A percentile compares a stretch with the other conserved stretches of the same genome.
phyloP scores from a whole-genome alignment of 1,140 invertebrate genomes.

The Heterodera schachtii region DNA sequence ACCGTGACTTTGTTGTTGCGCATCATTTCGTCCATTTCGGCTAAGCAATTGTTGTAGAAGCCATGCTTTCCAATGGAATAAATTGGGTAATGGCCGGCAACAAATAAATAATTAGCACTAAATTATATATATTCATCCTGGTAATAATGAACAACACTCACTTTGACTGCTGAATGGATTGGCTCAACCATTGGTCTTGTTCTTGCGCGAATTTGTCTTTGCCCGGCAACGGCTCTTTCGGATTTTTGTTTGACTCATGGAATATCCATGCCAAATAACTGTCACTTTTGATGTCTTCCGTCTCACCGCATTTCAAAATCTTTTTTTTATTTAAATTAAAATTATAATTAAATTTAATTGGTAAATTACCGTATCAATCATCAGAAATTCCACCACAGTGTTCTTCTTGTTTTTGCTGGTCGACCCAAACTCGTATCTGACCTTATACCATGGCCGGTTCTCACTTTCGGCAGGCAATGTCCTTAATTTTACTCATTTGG shows the following conservation, averaged over 20 bases:
- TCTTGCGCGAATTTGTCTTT: slow-evolving; percentile 1
- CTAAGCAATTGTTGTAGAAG: slow-evolving; percentile 66
- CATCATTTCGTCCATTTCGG: slow-evolving; percentile 67
- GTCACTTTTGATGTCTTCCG: slow-evolving; percentile 8
- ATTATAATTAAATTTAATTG: neutral
- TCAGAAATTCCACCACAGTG: slow-evolving; percentile 20
- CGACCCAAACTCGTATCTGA: slow-evolving; percentile 22
- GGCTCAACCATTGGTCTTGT: slow-evolving; percentile 11
- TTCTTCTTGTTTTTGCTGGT: neutral
- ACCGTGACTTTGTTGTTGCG: slow-evolving; percentile 66
- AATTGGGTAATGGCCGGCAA: slow-evolving; percentile 69
- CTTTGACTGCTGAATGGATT: slow-evolving; percentile 17
- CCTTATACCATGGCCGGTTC: slow-evolving; percentile 11
- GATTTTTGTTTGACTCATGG: neutral
- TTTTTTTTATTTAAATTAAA: neutral
- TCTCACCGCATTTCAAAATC: slow-evolving; percentile 5
- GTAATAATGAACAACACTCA: slow-evolving; percentile 23
- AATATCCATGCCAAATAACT: slow-evolving; percentile 9
- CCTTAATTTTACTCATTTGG: slow-evolving; percentile 62
- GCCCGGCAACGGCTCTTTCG: slow-evolving; percentile 1
- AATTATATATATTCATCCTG: too few species aligned
- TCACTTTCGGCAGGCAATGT: slow-evolving; percentile 26
- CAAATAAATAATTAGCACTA: slow-evolving; percentile 68
- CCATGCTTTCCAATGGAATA: slow-evolving; percentile 69
- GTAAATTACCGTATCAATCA: slow-evolving; percentile 30